Evolutionary conservation across 2,888 invertebrate genomes (phyloP).

Genomic region (Ypsolopha sequella): DNA sequence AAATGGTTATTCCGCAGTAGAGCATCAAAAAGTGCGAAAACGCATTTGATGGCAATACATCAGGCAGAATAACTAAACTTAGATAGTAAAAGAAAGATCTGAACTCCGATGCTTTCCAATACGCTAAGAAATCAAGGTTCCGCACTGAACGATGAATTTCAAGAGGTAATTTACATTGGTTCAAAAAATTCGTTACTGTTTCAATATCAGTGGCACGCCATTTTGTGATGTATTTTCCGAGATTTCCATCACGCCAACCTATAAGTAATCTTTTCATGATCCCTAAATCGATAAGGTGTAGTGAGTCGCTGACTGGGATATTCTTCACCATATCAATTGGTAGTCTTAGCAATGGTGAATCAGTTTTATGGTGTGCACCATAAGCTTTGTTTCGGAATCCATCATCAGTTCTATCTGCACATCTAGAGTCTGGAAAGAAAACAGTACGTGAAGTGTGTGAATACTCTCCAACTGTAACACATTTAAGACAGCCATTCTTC

Average conservation of each 20-base stretch:
- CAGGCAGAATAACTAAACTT: constrained; percentile 12
- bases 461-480: constrained; percentile 15
- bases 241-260: constrained; percentile 15
- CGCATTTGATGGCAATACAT: constrained; percentile 1
- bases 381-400: constrained; percentile 7
- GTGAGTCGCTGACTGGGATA: constrained; percentile 13
- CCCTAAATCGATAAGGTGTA: constrained; percentile 14
- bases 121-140: constrained; percentile 8
- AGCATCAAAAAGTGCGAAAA: constrained; percentile 6
- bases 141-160: constrained; percentile 15
- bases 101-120: constrained; percentile 17
- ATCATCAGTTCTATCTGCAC: constrained; percentile 6
- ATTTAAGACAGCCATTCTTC: constrained; percentile 15
- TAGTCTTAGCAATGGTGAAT: constrained; percentile 8
- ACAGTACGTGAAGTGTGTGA: constrained; percentile 16
- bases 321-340: constrained; percentile 15
- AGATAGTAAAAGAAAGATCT: constrained; percentile 14
- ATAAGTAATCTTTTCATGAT: constrained; percentile 14
- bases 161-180: constrained; percentile 9
- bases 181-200: constrained; percentile 10
- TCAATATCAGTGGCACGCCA: constrained; percentile 10
- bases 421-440: not conserved
- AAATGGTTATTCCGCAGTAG: no score
- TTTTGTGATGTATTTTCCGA: constrained; percentile 10
- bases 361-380: constrained; percentile 7